Conservation (phyloP, 2,888 invertebrate genomes). For the Drosophila anceps region DNA sequence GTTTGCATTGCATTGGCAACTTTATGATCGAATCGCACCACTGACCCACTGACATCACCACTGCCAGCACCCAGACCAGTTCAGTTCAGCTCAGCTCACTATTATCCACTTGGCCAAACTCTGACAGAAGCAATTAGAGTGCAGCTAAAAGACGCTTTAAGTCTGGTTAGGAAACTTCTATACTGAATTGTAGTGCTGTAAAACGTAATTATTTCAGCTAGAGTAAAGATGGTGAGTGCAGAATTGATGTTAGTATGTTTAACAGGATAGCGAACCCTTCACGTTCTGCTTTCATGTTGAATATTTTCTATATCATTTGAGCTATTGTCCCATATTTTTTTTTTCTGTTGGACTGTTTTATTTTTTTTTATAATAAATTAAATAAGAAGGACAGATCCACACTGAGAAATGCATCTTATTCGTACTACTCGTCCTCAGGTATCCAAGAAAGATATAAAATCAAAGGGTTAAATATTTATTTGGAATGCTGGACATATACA, state of each 20-base stretch:
- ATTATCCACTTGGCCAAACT: slow-evolving; percentile 10
- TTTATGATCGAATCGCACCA: slow-evolving; percentile 44
- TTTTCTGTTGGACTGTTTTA: no score
- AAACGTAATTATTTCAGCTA: not conserved
- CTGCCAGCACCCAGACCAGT: not conserved
- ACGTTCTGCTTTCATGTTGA: no score
- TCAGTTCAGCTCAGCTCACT: not conserved
- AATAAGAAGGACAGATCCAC: no score
- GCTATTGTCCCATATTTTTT: no score
- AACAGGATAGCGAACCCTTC: no score
- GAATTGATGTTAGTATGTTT: not conserved
- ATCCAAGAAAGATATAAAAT: no score
- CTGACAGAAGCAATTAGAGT: slow-evolving; percentile 45
- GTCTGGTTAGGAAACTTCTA: slow-evolving; percentile 13
- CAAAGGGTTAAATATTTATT: no score
- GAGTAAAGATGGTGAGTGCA: not conserved
- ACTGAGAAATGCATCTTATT: no score
- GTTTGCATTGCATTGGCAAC: slow-evolving; percentile 52
- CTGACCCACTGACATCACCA: slow-evolving; percentile 36
- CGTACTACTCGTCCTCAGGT: no score
- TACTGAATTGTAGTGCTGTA: not conserved
- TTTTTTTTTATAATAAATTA: no score
- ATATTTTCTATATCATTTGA: no score
- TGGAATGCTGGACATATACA: no score
- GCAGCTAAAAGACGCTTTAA: slow-evolving; percentile 39